These are phyloP conservation scores for Microtus obscurus DNA, from an alignment of 2,797 vertebrate genomes.

Conservation along the genomic window DNA sequence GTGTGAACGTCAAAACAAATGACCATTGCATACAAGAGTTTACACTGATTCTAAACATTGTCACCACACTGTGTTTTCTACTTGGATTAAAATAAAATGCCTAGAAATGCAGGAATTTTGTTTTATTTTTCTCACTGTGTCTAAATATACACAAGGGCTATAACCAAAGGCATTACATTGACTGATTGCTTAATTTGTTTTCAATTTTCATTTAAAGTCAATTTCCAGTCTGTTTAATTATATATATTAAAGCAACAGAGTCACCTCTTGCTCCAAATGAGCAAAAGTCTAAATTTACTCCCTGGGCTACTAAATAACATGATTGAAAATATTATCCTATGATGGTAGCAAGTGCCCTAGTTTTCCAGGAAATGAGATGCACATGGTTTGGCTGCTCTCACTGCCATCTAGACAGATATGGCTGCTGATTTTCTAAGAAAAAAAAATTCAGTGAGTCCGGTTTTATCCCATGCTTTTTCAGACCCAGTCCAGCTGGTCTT, in stretches of 20 bases:
- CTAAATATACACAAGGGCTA: constrained; percentile 17
- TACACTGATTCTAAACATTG: constrained; percentile 44
- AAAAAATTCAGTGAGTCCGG: background rate
- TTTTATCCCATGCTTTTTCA: too few relatives aligned
- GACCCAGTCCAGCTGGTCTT: too few relatives aligned
- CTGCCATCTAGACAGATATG: background rate
- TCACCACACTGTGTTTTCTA: constrained; percentile 10
- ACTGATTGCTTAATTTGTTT: constrained; percentile 77
- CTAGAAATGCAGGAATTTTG: constrained; percentile 16
- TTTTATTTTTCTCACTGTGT: constrained; percentile 19
- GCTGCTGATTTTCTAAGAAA: background rate
- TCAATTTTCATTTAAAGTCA: constrained; percentile 77
- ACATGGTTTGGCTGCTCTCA: background rate
- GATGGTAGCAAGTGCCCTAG: background rate
- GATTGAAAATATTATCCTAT: constrained; percentile 48
- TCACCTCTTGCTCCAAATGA: constrained; percentile 65
- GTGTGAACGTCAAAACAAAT: constrained; percentile 45
- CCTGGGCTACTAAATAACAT: constrained; percentile 51
- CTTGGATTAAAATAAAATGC: constrained; percentile 66
- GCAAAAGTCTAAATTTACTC: constrained; percentile 67
- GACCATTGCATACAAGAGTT: constrained; percentile 48
- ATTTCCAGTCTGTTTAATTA: constrained; percentile 73
- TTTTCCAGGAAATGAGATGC: background rate
- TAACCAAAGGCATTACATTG: constrained; percentile 55
- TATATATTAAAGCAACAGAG: constrained; percentile 59